Conservation (phyloP, 2,888 invertebrate genomes). For the Nemoura dubitans region DNA sequence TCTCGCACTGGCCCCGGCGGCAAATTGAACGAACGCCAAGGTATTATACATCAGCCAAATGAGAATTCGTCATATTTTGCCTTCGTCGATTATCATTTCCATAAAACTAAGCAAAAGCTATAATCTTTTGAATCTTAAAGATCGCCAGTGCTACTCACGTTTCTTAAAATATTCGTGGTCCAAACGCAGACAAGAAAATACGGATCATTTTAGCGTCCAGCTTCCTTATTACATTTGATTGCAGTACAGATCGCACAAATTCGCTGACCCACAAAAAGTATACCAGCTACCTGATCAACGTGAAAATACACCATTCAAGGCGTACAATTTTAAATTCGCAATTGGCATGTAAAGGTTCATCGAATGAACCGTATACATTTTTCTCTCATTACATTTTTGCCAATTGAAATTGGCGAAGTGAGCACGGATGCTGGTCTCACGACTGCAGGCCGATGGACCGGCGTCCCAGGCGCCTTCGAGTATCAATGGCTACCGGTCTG, state of each 20-base stretch:
- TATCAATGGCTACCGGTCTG: too few species aligned
- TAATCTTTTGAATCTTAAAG: background rate
- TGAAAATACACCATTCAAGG: background rate
- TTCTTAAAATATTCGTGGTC: background rate
- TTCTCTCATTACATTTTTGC: background rate
- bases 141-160: background rate
- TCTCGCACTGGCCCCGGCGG: background rate
- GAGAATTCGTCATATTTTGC: too few species aligned
- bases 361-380: background rate
- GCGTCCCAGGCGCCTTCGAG: too few species aligned
- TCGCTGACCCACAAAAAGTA: background rate
- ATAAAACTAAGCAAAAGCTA: too few species aligned
- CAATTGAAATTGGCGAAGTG: background rate
- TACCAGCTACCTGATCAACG: background rate
- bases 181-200: background rate
- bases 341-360: background rate
- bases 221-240: conserved; percentile 7
- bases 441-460: background rate
- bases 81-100: too few species aligned
- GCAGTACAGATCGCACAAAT: background rate
- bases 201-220: background rate
- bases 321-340: background rate
- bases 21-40: background rate
- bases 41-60: too few species aligned
- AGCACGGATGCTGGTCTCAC: background rate